Percentiles rank a stretch among this genome's conserved stretches.
Evolutionary conservation across 2,113 vertebrate genomes (phyloP).

Genomic region (Chitala chitala): DNA sequence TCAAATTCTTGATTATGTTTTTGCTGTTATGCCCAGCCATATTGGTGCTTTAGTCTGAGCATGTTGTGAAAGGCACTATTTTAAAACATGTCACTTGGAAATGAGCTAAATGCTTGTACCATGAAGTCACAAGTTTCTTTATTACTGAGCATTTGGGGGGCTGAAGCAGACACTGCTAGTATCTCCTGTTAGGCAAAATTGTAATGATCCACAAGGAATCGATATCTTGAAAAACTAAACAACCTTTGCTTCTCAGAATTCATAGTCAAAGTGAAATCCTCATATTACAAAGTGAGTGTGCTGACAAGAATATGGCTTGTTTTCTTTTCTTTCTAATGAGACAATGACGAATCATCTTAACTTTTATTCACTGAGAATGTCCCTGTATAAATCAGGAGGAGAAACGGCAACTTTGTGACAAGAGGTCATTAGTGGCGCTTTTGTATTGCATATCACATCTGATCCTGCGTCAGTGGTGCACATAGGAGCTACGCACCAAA

Average conservation of each 20-base stretch:
- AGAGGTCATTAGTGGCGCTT: neutral
- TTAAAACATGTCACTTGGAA: too few relatives aligned
- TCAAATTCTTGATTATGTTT: neutral
- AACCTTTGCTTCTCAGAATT: neutral
- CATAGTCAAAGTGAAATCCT: neutral
- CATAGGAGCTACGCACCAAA: constrained; percentile 13
- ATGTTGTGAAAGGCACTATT: too few relatives aligned
- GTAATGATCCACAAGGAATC: neutral
- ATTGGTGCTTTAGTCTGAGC: too few relatives aligned
- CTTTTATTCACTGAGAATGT: neutral
- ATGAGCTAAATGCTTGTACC: too few relatives aligned
- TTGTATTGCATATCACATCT: constrained; percentile 17
- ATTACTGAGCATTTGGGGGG: neutral
- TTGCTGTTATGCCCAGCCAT: too few relatives aligned
- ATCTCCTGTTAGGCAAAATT: neutral
- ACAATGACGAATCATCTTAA: constrained; percentile 6
- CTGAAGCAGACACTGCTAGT: neutral
- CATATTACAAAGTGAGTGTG: neutral
- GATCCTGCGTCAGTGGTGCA: constrained; percentile 10
- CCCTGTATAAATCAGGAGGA: neutral
- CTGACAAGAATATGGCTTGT: neutral
- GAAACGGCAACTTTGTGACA: constrained; percentile 4
- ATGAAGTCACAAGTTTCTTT: neutral
- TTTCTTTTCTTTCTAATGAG: too few relatives aligned
- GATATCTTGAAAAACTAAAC: neutral